Evolutionary conservation across 2,888 invertebrate species (phyloP).

Genomic region (Lottia scabra): DNA sequence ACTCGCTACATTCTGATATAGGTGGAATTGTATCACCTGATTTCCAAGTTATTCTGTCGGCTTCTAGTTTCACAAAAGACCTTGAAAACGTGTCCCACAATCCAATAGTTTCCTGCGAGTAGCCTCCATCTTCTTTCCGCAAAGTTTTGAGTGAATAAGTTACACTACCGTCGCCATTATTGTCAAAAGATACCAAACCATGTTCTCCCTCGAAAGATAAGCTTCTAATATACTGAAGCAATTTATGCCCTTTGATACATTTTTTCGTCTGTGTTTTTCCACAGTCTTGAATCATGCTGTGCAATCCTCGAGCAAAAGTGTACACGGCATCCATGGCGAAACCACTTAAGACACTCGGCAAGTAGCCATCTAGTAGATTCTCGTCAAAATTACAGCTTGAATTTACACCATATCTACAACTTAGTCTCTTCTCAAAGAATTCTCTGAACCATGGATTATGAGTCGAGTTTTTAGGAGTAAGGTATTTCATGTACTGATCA

Average conservation of each 20-base stretch:
- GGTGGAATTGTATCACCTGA: not conserved
- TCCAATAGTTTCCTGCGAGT: constrained; percentile 21
- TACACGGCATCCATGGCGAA: constrained; percentile 35
- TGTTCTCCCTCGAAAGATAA: constrained; percentile 27
- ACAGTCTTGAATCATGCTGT: constrained; percentile 25
- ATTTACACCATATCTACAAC: not conserved
- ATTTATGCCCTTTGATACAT: constrained; percentile 20
- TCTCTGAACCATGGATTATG: constrained; percentile 20
- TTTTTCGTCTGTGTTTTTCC: not conserved
- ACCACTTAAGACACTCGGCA: constrained; percentile 28
- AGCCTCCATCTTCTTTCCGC: constrained; percentile 9
- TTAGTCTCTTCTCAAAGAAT: constrained; percentile 1
- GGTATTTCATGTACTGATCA: constrained; percentile 7
- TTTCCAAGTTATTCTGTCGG: constrained; percentile 2
- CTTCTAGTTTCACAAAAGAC: constrained; percentile 8
- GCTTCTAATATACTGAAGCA: constrained; percentile 22
- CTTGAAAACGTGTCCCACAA: constrained; percentile 26
- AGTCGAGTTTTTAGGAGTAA: not conserved
- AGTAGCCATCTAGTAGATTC: constrained; percentile 11
- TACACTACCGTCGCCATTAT: constrained; percentile 29
- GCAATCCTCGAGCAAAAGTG: constrained; percentile 34
- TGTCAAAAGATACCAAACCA: constrained; percentile 32
- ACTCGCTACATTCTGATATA: constrained; percentile 29
- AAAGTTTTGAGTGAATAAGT: constrained; percentile 27
- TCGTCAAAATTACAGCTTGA: not conserved